Evolutionary conservation across 2,888 invertebrate genomes (phyloP).

Genomic region (Uloborus plumipes): DNA sequence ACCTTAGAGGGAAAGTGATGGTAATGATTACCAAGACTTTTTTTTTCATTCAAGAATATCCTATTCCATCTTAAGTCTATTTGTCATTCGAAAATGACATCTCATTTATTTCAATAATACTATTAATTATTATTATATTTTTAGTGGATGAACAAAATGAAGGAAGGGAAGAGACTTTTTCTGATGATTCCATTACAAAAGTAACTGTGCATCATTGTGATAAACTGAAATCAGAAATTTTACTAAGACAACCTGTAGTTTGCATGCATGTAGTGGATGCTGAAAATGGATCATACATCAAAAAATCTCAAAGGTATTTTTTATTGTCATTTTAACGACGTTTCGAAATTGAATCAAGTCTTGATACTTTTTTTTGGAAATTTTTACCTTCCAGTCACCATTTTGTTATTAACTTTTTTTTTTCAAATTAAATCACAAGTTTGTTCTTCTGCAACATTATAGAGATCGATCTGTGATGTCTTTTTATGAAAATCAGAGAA

Average conservation of each 20-base stretch:
- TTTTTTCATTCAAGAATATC: no score
- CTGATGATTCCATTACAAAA: slow-evolving; percentile 11
- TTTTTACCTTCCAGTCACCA: not conserved
- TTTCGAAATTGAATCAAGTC: not conserved
- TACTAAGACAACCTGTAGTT: slow-evolving; percentile 77
- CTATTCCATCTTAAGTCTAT: no score
- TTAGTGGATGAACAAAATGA: no score
- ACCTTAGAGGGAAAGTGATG: no score
- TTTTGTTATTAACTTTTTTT: not conserved
- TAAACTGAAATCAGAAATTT: slow-evolving; percentile 75
- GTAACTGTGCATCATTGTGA: slow-evolving; percentile 41
- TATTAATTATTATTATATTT: no score
- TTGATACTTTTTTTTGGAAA: not conserved
- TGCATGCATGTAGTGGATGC: slow-evolving; percentile 77
- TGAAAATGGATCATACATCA: slow-evolving; percentile 75
- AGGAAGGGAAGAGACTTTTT: no score
- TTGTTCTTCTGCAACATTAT: slow-evolving; percentile 23
- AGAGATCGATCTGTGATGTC: slow-evolving; percentile 73
- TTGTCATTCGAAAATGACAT: no score
- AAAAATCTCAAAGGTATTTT: slow-evolving; percentile 72
- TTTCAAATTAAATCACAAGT: not conserved
- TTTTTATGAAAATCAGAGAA: slow-evolving; percentile 72
- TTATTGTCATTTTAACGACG: not conserved
- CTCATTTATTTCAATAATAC: no score
- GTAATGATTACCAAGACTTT: no score